phyloP scores from a whole-genome alignment of 2,113 vertebrate genomes.

The Hucho hucho region DNA sequence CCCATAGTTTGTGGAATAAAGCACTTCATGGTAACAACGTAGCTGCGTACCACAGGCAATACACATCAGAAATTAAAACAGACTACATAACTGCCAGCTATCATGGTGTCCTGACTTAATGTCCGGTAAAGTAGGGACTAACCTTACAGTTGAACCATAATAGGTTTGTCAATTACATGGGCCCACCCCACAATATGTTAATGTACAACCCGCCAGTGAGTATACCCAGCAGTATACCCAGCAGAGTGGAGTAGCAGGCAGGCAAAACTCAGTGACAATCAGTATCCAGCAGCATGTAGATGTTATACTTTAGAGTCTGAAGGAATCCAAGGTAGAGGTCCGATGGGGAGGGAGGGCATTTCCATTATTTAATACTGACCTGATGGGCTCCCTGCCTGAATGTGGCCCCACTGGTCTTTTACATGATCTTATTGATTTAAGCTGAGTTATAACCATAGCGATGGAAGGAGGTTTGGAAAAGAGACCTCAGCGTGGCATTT shows the following conservation, averaged over 20 bases:
- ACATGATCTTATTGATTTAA: not conserved
- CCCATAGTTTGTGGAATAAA: slow-evolving; percentile 34
- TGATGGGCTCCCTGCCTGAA: not conserved
- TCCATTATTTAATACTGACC: slow-evolving; percentile 1
- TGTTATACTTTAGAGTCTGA: not conserved
- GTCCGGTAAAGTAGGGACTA: not conserved
- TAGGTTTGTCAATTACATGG: not conserved
- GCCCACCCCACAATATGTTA: not conserved
- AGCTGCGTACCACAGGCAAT: not conserved
- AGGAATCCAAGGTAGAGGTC: not conserved
- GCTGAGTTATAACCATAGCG: not conserved
- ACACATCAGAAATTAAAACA: too few species aligned
- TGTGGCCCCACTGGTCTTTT: not conserved
- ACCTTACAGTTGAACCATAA: not conserved
- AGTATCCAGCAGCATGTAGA: not conserved
- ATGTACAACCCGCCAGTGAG: not conserved
- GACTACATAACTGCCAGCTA: too few species aligned
- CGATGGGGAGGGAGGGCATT: not conserved
- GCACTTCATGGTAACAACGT: slow-evolving; percentile 15
- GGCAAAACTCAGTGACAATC: not conserved
- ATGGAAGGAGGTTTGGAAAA: not conserved
- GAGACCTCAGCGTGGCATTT: not conserved
- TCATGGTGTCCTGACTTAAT: not conserved
- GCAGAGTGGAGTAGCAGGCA: not conserved
- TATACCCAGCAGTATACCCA: not conserved